Percentiles rank a stretch among this genome's conserved stretches.
phyloP scores from a whole-genome alignment of 2,113 vertebrate genomes.

The Boulengeromyrus knoepffleri region DNA sequence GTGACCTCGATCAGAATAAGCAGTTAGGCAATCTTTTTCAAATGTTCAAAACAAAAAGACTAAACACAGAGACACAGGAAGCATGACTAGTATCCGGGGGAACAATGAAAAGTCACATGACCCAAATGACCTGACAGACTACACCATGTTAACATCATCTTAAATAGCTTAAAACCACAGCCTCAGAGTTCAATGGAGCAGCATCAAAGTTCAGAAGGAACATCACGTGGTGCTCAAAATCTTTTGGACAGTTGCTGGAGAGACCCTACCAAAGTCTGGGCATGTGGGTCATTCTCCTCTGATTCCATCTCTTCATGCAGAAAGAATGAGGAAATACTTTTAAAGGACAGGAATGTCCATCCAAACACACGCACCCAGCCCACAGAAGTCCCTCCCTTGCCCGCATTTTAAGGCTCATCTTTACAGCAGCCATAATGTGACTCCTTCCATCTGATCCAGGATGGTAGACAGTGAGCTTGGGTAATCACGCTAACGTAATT shows the following conservation, averaged over 20 bases:
- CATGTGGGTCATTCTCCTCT: background rate
- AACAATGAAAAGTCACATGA: background rate
- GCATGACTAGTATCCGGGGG: background rate
- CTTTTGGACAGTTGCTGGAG: background rate
- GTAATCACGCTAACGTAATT: conserved; percentile 18
- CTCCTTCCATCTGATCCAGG: background rate
- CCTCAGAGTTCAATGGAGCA: background rate
- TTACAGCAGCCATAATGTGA: background rate
- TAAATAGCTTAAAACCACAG: background rate
- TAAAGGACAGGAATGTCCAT: background rate
- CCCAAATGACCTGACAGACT: background rate
- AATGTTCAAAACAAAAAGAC: background rate
- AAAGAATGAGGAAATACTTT: background rate
- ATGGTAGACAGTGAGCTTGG: conserved; percentile 5
- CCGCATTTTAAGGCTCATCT: background rate
- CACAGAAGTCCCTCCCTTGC: background rate
- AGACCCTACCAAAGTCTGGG: background rate
- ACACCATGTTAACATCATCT: background rate
- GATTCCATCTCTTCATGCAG: background rate
- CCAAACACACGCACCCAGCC: background rate
- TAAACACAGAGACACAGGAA: background rate
- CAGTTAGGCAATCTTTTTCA: background rate
- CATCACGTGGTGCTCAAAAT: background rate
- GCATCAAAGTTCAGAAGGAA: background rate
- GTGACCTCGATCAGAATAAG: background rate